Evolutionary conservation across 2,888 invertebrate species (phyloP).

Genomic region (Ophonus ardosiacus): DNA sequence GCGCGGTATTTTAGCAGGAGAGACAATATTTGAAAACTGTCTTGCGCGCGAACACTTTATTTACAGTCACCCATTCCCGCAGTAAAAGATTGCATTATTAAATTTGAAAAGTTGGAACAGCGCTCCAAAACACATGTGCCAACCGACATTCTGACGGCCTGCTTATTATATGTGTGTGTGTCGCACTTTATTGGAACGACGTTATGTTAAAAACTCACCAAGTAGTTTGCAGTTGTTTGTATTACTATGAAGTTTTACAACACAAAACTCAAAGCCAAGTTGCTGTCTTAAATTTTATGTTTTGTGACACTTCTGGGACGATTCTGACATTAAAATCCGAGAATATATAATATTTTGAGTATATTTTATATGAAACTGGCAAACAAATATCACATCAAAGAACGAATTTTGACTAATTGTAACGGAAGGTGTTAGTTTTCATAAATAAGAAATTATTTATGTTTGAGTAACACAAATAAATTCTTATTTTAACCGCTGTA

Average conservation of each 20-base stretch:
- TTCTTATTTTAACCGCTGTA: background rate
- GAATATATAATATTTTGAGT: constrained; percentile 2
- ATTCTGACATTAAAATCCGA: background rate
- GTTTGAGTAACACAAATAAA: background rate
- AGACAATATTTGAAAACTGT: constrained; percentile 61
- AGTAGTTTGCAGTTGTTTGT: constrained; percentile 12
- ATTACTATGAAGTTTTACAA: constrained; percentile 14
- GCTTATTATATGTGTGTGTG: constrained; percentile 48
- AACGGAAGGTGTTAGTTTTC: background rate
- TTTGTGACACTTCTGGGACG: constrained; percentile 3
- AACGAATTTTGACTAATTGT: background rate
- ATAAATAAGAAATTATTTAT: background rate
- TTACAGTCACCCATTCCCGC: constrained; percentile 57
- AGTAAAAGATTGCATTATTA: constrained; percentile 62
- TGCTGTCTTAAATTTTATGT: constrained; percentile 5
- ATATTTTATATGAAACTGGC: constrained; percentile 19
- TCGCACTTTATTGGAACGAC: constrained; percentile 37
- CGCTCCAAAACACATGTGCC: constrained; percentile 53
- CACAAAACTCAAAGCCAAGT: background rate
- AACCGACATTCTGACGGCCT: constrained; percentile 18
- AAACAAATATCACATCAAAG: constrained; percentile 36
- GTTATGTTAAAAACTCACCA: constrained; percentile 33
- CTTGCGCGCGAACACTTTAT: constrained; percentile 57
- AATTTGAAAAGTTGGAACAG: constrained; percentile 54
- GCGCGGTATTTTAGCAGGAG: constrained; percentile 39